Conservation (phyloP, 2,888 invertebrate genomes). For the Epistrophella euchroma region DNA sequence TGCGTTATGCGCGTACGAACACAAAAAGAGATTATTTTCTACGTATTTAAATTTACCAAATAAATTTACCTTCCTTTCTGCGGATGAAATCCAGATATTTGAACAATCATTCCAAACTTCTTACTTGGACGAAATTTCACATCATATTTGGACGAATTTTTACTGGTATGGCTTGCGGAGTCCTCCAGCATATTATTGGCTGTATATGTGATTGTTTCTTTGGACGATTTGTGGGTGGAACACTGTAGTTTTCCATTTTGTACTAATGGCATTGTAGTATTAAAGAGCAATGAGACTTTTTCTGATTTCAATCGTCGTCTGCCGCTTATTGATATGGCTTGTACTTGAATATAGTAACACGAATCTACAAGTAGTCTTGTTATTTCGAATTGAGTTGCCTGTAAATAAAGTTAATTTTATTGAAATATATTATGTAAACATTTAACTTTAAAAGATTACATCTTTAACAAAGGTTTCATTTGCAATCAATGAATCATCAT, state of each 20-base stretch:
- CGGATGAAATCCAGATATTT: conserved; percentile 81
- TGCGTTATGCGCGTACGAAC: too few relatives aligned
- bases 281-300: conserved; percentile 89
- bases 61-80: conserved; percentile 82
- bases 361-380: conserved; percentile 88
- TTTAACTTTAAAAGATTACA: conserved; percentile 76
- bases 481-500: conserved; percentile 81
- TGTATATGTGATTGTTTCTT: conserved; percentile 44
- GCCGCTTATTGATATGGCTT: conserved; percentile 89
- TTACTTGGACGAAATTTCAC: conserved; percentile 82
- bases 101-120: conserved; percentile 83
- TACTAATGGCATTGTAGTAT: conserved; percentile 85
- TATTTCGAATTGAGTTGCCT: conserved; percentile 87
- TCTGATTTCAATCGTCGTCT: conserved; percentile 88
- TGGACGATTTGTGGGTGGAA: conserved; percentile 65
- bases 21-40: too few relatives aligned
- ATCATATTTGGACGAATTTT: conserved; percentile 77
- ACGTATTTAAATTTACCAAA: too few relatives aligned
- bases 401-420: conserved; percentile 79
- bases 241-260: conserved; percentile 78
- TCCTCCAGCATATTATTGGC: conserved; percentile 72
- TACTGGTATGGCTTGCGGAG: conserved; percentile 28
- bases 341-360: conserved; percentile 91
- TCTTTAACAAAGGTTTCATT: conserved; percentile 81
- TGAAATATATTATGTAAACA: not conserved